A percentile compares a stretch with the other conserved stretches of the same genome.
Conservation (phyloP, 2,113 vertebrate species). For the Aramus guarauna region DNA sequence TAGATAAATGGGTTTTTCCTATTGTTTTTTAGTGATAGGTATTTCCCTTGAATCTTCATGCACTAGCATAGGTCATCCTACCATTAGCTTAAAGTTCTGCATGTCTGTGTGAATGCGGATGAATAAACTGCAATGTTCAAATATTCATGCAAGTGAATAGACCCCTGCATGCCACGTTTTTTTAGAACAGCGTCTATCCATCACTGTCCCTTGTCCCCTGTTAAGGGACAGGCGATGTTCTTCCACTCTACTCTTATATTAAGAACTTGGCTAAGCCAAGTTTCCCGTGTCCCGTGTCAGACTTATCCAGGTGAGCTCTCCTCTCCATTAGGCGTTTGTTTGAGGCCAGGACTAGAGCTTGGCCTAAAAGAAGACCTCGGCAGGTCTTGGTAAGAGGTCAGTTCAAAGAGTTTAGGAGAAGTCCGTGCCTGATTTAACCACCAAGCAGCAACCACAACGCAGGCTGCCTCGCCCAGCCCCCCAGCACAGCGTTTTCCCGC, state of each 20-base stretch:
- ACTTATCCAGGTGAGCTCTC: background rate
- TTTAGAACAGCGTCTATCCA: background rate
- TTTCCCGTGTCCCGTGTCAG: background rate
- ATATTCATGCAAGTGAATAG: background rate
- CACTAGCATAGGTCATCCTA: background rate
- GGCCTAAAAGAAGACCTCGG: background rate
- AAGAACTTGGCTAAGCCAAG: background rate
- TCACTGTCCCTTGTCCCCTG: background rate
- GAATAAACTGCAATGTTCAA: background rate
- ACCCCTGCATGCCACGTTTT: background rate
- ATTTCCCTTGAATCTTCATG: background rate
- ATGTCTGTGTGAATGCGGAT: background rate
- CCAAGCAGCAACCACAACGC: background rate
- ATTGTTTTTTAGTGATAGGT: background rate
- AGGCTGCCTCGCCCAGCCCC: background rate
- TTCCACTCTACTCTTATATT: background rate
- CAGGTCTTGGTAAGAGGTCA: background rate
- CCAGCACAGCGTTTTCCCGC: background rate
- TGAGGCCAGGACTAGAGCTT: background rate
- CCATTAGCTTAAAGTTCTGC: background rate
- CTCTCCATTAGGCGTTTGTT: background rate
- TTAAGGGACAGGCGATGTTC: background rate
- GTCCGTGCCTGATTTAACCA: background rate
- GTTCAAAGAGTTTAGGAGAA: background rate
- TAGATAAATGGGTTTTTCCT: background rate